Percentiles rank a stretch among this genome's conserved stretches.
These are phyloP conservation scores for Augochlora pura DNA, from an alignment of 1,140 invertebrate genomes.

Conservation along the genomic window DNA sequence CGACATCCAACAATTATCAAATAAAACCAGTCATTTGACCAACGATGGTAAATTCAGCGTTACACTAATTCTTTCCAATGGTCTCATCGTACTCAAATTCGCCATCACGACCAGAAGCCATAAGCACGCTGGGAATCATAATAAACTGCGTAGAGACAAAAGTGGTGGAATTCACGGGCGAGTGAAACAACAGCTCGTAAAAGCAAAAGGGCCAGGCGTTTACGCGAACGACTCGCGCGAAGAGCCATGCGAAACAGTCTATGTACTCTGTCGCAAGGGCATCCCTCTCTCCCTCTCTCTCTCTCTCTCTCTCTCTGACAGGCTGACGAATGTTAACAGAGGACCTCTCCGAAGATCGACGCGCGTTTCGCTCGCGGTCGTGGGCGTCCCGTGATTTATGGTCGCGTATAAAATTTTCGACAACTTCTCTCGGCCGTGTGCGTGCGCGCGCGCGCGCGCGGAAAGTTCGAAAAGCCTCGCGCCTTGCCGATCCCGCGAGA, in stretches of 20 bases:
- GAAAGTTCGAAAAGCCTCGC: too few relatives aligned
- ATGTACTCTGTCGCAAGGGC: constrained; percentile 65
- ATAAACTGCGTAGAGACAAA: background rate
- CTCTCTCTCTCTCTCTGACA: too few relatives aligned
- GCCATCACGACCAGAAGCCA: too few relatives aligned
- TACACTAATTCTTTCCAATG: too few relatives aligned
- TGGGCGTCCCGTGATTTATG: constrained; percentile 23
- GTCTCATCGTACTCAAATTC: too few relatives aligned
- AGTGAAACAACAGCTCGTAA: too few relatives aligned
- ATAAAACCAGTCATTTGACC: too few relatives aligned
- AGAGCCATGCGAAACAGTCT: too few relatives aligned
- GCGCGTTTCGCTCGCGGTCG: constrained; percentile 8
- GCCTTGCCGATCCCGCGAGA: too few relatives aligned
- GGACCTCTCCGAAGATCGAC: constrained; percentile 45
- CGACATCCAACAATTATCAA: too few relatives aligned
- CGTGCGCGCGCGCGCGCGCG: background rate
- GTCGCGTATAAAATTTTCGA: constrained; percentile 20
- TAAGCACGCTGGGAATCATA: background rate
- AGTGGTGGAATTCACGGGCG: background rate
- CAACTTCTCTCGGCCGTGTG: background rate
- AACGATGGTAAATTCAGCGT: too few relatives aligned
- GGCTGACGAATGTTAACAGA: constrained; percentile 51
- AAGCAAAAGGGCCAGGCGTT: constrained; percentile 2
- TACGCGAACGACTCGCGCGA: background rate
- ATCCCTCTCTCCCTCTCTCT: too few relatives aligned